Evolutionary conservation across 2,797 vertebrate species (phyloP).

Genomic region (Thunnus albacares): DNA sequence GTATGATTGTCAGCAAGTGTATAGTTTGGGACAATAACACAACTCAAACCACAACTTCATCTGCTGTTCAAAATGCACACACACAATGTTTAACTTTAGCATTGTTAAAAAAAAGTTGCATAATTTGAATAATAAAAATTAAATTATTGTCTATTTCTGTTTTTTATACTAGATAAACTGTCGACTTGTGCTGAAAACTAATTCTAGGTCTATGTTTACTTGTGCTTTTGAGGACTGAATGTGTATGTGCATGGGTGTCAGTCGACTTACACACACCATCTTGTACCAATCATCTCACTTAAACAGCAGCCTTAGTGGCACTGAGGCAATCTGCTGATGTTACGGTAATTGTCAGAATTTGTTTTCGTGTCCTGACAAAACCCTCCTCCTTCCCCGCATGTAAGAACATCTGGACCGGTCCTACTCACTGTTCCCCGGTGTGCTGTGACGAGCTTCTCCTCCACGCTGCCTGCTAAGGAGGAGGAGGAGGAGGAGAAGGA

Average conservation of each 20-base stretch:
- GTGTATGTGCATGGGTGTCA: slow-evolving; percentile 1
- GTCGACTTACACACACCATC: slow-evolving; percentile 42
- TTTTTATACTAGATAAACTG: slow-evolving; percentile 9
- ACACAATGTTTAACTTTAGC: slow-evolving; percentile 9
- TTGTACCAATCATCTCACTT: slow-evolving; percentile 68
- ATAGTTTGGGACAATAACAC: neutral
- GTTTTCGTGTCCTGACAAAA: slow-evolving; percentile 74
- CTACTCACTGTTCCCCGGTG: slow-evolving; percentile 52
- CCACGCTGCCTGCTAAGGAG: slow-evolving; percentile 24
- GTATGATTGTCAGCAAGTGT: neutral
- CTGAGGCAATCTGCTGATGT: slow-evolving; percentile 88
- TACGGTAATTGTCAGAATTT: slow-evolving; percentile 69
- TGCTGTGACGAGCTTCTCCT: slow-evolving; percentile 60
- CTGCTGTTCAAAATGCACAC: neutral
- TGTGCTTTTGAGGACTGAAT: slow-evolving; percentile 39
- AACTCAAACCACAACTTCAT: neutral
- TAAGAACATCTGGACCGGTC: slow-evolving; percentile 78
- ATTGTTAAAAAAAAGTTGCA: slow-evolving; percentile 5
- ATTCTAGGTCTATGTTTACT: slow-evolving; percentile 21
- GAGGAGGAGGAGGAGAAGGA: slow-evolving; percentile 35
- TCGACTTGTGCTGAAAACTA: slow-evolving; percentile 16
- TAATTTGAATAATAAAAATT: neutral
- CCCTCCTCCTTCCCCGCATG: slow-evolving; percentile 51
- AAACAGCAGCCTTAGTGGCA: slow-evolving; percentile 74
- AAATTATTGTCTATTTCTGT: neutral